These are phyloP conservation scores for Furnarius figulus DNA, from an alignment of 2,113 vertebrate genomes.

Conservation along the genomic window DNA sequence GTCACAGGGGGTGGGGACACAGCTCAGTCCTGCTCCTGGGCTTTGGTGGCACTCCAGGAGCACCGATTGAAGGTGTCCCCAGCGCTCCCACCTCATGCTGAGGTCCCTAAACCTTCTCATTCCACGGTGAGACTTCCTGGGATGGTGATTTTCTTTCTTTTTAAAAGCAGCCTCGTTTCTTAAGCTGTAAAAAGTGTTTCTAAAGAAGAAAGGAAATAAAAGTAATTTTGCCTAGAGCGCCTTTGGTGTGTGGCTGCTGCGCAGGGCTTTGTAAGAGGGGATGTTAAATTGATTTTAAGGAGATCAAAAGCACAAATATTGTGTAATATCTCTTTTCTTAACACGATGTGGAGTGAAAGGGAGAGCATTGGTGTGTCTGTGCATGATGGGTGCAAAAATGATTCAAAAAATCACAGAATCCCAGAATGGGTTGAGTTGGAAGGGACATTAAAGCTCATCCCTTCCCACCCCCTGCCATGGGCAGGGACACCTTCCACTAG, in stretches of 20 bases:
- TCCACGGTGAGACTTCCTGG: not conserved
- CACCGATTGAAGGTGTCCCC: not conserved
- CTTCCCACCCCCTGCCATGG: not conserved
- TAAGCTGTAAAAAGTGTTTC: not conserved
- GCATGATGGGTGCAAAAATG: not conserved
- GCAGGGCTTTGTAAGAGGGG: not conserved
- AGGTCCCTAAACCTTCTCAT: not conserved
- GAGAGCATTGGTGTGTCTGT: accelerated
- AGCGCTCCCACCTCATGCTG: not conserved
- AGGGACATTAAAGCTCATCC: not conserved
- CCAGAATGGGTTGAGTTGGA: not conserved
- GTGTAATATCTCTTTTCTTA: not conserved
- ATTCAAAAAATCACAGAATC: too few species aligned
- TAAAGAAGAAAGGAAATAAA: constrained; percentile 25
- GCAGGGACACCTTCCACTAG: accelerated
- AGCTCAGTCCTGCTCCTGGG: not conserved
- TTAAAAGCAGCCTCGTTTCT: not conserved
- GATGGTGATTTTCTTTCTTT: not conserved
- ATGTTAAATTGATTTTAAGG: not conserved
- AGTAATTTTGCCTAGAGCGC: not conserved
- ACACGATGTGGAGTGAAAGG: not conserved
- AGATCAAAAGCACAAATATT: not conserved
- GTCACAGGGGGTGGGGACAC: not conserved
- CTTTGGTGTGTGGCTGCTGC: not conserved
- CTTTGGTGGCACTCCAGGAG: not conserved